Evolutionary conservation across 1,140 invertebrate genomes (phyloP).

Genomic region (Lucilia cuprina): DNA sequence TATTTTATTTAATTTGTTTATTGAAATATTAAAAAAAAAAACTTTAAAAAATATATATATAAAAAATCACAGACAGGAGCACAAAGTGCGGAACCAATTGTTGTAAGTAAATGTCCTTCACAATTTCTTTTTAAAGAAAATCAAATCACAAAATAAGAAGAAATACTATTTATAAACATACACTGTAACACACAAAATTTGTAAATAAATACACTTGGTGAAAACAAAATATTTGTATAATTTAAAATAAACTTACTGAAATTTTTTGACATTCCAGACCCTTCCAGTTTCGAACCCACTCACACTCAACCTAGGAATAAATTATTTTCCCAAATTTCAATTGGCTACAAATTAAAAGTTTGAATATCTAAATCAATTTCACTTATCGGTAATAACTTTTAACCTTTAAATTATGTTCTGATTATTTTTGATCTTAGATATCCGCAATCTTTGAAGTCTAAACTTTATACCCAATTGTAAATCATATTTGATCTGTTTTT

Average conservation of each 20-base stretch:
- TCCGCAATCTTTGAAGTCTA: too few relatives aligned
- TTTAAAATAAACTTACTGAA: constrained; percentile 20
- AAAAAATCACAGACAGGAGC: constrained; percentile 78
- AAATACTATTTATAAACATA: constrained; percentile 13
- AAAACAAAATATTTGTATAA: neutral
- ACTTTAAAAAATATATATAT: constrained; percentile 39
- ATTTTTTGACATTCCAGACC: neutral
- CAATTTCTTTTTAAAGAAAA: constrained; percentile 20
- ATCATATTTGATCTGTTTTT: too few relatives aligned
- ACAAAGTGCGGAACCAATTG: constrained; percentile 91
- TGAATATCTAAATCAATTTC: too few relatives aligned
- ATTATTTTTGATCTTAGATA: too few relatives aligned
- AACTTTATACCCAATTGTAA: too few relatives aligned
- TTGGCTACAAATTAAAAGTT: too few relatives aligned
- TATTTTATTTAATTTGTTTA: constrained; percentile 34
- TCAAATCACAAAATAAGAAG: constrained; percentile 11
- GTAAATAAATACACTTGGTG: constrained; percentile 6
- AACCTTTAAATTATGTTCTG: too few relatives aligned
- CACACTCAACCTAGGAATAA: too few relatives aligned
- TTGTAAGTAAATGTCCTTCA: constrained; percentile 78
- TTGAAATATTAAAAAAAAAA: constrained; percentile 30
- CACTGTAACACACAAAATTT: constrained; percentile 8
- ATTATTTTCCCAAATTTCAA: too few relatives aligned
- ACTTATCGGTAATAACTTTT: too few relatives aligned
- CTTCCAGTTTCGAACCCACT: too few relatives aligned